phyloP scores from a whole-genome alignment of 2,797 vertebrate species.

The Dendrocincla fuliginosa region DNA sequence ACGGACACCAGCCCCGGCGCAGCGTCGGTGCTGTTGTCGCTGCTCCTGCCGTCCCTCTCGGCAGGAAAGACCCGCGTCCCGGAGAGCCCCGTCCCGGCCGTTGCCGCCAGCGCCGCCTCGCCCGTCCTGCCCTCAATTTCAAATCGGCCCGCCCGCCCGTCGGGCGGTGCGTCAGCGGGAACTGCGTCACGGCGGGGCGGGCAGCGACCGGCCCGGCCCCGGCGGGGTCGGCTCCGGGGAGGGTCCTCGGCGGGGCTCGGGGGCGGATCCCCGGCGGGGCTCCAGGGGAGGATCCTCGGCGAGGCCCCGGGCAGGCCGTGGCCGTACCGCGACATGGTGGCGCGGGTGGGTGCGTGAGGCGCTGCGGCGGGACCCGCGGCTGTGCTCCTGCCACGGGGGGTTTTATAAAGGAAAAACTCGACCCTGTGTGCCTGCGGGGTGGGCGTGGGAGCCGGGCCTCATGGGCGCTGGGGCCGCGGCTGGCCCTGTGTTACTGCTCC shows the following conservation, averaged over 20 bases:
- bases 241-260: no score
- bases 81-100: not conserved
- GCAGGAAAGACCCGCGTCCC: not conserved
- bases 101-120: not conserved
- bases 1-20: not conserved
- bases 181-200: not conserved
- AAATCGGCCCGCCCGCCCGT: slow-evolving; percentile 29
- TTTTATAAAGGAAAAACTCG: not conserved
- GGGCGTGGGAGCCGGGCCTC: rapidly evolving
- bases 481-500: not conserved
- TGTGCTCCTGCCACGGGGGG: rapidly evolving
- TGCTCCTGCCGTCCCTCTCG: not conserved
- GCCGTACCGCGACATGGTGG: not conserved
- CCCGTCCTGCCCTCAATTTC: not conserved
- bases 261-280: no score
- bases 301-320: not conserved
- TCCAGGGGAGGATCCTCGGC: not conserved
- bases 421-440: not conserved
- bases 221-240: no score
- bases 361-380: rapidly evolving
- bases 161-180: rapidly evolving
- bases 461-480: rapidly evolving
- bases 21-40: no score
- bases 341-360: rapidly evolving
- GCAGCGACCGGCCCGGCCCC: not conserved